phyloP scores from a whole-genome alignment of 2,888 invertebrate genomes.

The Rotaria macrura region DNA sequence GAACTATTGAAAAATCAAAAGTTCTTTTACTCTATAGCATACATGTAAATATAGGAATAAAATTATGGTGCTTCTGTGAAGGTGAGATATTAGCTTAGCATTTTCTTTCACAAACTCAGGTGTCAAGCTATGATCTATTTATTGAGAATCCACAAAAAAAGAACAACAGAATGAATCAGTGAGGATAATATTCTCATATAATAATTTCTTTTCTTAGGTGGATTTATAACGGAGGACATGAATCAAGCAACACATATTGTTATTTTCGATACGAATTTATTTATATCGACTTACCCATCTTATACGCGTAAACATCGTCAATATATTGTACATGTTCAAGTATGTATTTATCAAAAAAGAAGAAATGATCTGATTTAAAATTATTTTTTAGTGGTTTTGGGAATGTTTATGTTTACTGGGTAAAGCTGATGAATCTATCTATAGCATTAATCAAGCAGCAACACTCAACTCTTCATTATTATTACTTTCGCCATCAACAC shows the following conservation, averaged over 20 bases:
- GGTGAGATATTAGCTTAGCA: no score
- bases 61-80: no score
- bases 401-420: constrained; percentile 89
- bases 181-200: no score
- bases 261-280: constrained; percentile 41
- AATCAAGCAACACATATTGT: constrained; percentile 40
- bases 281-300: background rate
- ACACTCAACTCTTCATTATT: background rate
- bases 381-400: constrained; percentile 76
- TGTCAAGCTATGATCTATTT: no score
- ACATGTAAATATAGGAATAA: no score
- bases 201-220: background rate
- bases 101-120: no score
- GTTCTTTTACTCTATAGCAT: no score
- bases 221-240: constrained; percentile 33
- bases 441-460: constrained; percentile 49
- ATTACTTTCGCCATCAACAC: constrained; percentile 38
- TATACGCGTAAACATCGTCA: background rate
- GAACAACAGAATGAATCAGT: no score
- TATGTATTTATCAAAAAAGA: background rate
- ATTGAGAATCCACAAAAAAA: no score
- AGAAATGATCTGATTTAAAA: background rate
- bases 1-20: no score
- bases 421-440: constrained; percentile 77
- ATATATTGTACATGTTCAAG: background rate